These are phyloP conservation scores for Liasis olivaceus DNA, from an alignment of 2,797 vertebrate species.

Conservation along the genomic window DNA sequence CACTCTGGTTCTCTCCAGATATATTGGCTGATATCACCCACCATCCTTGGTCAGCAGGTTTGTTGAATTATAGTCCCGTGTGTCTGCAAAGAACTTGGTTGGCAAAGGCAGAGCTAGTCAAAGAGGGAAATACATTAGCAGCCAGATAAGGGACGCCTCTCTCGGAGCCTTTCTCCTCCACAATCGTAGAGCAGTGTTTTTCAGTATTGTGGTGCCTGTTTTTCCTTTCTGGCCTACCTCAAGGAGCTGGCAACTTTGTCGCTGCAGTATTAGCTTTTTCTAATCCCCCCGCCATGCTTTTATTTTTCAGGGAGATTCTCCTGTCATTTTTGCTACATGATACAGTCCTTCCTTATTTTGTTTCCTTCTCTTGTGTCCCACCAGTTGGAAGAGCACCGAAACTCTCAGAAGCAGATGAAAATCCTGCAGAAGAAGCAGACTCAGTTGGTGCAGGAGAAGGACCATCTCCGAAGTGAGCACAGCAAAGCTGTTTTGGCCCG, in stretches of 20 bases:
- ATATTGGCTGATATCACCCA: not conserved
- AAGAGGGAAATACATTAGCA: not conserved
- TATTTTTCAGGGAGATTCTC: not conserved
- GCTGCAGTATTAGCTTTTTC: not conserved
- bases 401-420: conserved; percentile 95
- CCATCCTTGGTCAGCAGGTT: not conserved
- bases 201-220: not conserved
- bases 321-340: rapidly evolving
- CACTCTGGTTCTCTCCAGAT: not conserved
- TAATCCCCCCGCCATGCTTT: too few relatives aligned
- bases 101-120: not conserved
- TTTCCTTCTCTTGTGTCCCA: not conserved
- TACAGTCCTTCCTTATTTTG: not conserved
- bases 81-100: not conserved
- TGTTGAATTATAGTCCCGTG: not conserved
- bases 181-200: not conserved
- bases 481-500: conserved; percentile 96
- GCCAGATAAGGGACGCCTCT: not conserved
- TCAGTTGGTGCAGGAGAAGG: conserved; percentile 95
- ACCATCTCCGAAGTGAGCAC: conserved; percentile 93
- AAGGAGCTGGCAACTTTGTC: not conserved
- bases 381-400: conserved; percentile 95
- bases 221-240: not conserved
- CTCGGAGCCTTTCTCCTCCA: not conserved
- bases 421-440: conserved; percentile 95